These are phyloP conservation scores for Drosophila pseudoananassae DNA, from an alignment of 1,140 invertebrate genomes.

Conservation along the genomic window DNA sequence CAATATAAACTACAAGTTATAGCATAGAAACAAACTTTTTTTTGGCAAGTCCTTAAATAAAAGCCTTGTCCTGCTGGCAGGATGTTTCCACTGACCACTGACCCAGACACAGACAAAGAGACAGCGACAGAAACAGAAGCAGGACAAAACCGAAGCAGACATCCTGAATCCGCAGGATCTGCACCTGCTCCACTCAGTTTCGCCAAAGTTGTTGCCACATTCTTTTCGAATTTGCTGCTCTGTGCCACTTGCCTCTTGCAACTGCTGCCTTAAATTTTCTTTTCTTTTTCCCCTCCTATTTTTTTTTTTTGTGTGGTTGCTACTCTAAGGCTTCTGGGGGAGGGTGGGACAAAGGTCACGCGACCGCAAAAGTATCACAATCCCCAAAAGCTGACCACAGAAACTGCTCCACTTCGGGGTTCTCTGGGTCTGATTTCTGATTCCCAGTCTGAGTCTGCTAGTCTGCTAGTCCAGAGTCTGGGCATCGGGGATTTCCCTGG, in stretches of 20 bases:
- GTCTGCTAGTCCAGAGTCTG: neutral
- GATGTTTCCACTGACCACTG: conserved; percentile 14
- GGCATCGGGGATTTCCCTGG: neutral
- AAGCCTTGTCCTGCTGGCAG: neutral
- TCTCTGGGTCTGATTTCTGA: conserved; percentile 10
- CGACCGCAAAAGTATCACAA: conserved; percentile 66
- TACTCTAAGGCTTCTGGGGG: no score
- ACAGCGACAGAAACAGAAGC: neutral
- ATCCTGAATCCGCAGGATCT: conserved; percentile 1
- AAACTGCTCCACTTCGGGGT: conserved; percentile 12
- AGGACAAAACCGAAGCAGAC: conserved; percentile 4
- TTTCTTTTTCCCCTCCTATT: neutral
- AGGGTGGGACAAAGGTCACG: conserved; percentile 56
- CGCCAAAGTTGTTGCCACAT: conserved; percentile 13
- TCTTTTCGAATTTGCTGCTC: conserved; percentile 6
- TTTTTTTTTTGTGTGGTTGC: neutral
- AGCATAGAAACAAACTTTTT: neutral
- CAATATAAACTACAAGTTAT: neutral
- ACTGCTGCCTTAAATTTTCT: neutral
- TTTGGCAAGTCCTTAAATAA: conserved; percentile 1
- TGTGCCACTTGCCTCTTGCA: neutral
- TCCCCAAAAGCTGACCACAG: conserved; percentile 42
- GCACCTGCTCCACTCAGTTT: conserved; percentile 2
- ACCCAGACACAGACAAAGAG: conserved; percentile 21
- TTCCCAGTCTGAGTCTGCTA: neutral